Conservation (phyloP, 2,888 invertebrate genomes). For the Caenorhabditis uteleia region DNA sequence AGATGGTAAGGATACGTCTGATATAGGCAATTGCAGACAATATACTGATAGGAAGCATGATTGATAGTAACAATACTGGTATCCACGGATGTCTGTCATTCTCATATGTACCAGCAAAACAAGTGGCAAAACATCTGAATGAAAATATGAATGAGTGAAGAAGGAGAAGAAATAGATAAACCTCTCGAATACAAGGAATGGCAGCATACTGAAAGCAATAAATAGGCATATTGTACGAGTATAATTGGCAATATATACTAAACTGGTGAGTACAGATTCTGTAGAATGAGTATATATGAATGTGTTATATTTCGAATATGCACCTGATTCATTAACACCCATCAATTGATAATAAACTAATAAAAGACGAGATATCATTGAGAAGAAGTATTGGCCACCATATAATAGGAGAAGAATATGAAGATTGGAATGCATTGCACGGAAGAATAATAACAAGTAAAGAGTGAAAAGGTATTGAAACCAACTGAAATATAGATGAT, state of each 20-base stretch:
- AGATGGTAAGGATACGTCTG: constrained; percentile 7
- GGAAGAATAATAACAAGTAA: constrained; percentile 17
- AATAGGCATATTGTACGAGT: constrained; percentile 34
- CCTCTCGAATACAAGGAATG: constrained; percentile 32
- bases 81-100: constrained; percentile 27
- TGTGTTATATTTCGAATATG: too few species aligned
- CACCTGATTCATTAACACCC: constrained; percentile 1
- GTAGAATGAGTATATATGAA: too few species aligned
- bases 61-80: constrained; percentile 13
- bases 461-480: constrained; percentile 25
- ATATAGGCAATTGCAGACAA: constrained; percentile 27
- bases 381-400: constrained; percentile 36
- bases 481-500: constrained; percentile 27
- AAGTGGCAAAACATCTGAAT: constrained; percentile 33
- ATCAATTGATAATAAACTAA: constrained; percentile 19
- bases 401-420: constrained; percentile 27
- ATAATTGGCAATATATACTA: constrained; percentile 24
- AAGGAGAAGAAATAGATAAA: too few species aligned
- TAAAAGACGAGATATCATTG: constrained; percentile 15
- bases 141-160: not conserved
- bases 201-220: constrained; percentile 29
- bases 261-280: too few species aligned
- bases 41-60: constrained; percentile 26
- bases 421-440: constrained; percentile 31
- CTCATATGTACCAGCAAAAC: constrained; percentile 26